These are phyloP conservation scores for Pogonocherus hispidulus DNA, from an alignment of 2,888 invertebrate species.

Conservation along the genomic window DNA sequence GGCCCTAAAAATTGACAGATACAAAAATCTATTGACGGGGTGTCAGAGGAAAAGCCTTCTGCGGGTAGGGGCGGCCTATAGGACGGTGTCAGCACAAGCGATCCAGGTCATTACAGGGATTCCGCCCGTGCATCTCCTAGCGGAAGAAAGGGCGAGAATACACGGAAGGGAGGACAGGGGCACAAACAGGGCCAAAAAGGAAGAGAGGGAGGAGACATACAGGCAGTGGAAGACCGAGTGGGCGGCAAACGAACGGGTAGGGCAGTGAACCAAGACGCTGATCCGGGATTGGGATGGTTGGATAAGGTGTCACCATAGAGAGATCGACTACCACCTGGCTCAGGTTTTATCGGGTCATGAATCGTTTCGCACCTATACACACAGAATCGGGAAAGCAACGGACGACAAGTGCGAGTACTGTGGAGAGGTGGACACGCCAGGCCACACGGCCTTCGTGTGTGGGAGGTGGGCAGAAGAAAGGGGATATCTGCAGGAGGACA, in stretches of 20 bases:
- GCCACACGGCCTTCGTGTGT: background rate
- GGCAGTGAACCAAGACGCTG: background rate
- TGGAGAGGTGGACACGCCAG: background rate
- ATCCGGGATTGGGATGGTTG: too few species aligned
- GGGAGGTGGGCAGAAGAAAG: background rate
- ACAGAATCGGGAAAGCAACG: conserved; percentile 21
- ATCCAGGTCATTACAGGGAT: too few species aligned
- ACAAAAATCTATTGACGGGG: too few species aligned
- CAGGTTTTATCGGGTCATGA: background rate
- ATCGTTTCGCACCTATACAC: background rate
- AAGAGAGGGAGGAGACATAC: too few species aligned
- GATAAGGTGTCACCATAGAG: too few species aligned
- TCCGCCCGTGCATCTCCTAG: too few species aligned
- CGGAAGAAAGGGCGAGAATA: too few species aligned
- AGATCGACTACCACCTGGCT: too few species aligned
- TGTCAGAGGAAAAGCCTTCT: background rate
- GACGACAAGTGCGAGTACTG: conserved; percentile 22
- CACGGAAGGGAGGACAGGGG: too few species aligned
- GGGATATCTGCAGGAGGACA: background rate
- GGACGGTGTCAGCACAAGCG: background rate
- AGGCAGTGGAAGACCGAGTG: too few species aligned
- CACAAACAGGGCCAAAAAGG: too few species aligned
- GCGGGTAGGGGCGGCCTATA: background rate
- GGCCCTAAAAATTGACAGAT: too few species aligned
- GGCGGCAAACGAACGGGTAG: background rate